Percentiles rank a stretch among this genome's conserved stretches.
Conservation (phyloP, 2,888 invertebrate species). For the Tenthredo livida region DNA sequence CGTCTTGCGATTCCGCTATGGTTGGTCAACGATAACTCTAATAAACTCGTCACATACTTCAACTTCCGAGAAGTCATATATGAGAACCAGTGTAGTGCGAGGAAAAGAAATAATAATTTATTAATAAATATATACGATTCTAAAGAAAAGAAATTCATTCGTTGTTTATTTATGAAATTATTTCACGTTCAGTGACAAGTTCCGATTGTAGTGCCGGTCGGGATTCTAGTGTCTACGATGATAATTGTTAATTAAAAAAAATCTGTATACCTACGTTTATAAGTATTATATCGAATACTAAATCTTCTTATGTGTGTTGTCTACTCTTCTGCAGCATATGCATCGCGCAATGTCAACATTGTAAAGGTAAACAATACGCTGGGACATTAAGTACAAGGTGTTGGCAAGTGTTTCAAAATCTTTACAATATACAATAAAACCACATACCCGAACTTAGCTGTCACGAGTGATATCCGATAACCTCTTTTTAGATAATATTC, state of each 20-base stretch:
- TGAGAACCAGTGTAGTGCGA: not conserved
- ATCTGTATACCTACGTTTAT: not conserved
- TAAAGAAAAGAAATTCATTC: not conserved
- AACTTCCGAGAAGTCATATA: constrained; percentile 25
- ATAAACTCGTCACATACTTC: not conserved
- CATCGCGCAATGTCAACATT: constrained; percentile 51
- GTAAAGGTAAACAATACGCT: constrained; percentile 41
- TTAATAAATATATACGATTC: not conserved
- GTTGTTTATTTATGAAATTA: not conserved
- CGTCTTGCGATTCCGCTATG: not conserved
- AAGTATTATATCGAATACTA: not conserved
- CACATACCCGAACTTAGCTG: not conserved
- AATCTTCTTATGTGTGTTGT: constrained; percentile 1
- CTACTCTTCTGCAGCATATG: constrained; percentile 43
- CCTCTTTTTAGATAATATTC: not conserved
- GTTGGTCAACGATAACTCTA: not conserved
- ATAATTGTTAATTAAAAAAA: not conserved
- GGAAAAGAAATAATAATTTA: not conserved
- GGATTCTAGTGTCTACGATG: not conserved
- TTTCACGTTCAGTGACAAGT: not conserved
- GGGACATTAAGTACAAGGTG: not conserved
- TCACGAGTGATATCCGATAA: not conserved
- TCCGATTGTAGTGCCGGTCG: not conserved
- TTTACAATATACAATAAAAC: constrained; percentile 16
- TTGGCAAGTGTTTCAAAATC: constrained; percentile 40